A percentile compares a stretch with the other conserved stretches of the same genome.
Conservation (phyloP, 2,888 invertebrate species). For the Acanthosepion pharaonis region DNA sequence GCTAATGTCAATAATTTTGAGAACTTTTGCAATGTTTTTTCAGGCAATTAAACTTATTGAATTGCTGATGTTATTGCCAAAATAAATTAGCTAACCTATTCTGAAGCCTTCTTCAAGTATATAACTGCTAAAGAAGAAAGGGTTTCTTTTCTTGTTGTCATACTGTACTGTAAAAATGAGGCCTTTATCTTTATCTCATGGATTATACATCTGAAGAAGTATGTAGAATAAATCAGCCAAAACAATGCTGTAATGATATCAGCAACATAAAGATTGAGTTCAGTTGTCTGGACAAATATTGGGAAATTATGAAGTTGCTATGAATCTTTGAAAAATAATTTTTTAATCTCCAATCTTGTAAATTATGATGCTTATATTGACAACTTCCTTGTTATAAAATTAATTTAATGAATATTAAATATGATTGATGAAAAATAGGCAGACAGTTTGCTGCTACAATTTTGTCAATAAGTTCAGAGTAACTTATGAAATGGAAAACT, state of each 20-base stretch:
- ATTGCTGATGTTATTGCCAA: neutral
- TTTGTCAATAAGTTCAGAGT: no score
- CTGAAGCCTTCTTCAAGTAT: neutral
- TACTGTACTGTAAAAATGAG: neutral
- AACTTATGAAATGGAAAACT: no score
- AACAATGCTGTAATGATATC: no score
- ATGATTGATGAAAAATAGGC: neutral
- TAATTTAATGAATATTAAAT: neutral
- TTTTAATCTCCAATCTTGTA: no score
- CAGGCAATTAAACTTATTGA: neutral
- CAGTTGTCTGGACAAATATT: no score
- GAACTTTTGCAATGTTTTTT: neutral
- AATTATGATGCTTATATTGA: neutral
- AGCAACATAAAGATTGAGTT: no score
- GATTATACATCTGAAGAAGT: no score
- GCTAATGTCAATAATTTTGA: neutral
- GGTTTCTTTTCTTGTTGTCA: neutral
- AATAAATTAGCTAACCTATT: neutral
- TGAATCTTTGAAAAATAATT: no score
- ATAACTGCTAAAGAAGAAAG: neutral
- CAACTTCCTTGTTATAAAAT: neutral
- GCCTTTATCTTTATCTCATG: neutral
- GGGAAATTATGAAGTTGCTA: no score
- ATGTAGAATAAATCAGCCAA: no score
- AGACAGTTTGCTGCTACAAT: no score